Conservation (phyloP, 1,140 invertebrate genomes). For the Hydropsyche tenuis region DNA sequence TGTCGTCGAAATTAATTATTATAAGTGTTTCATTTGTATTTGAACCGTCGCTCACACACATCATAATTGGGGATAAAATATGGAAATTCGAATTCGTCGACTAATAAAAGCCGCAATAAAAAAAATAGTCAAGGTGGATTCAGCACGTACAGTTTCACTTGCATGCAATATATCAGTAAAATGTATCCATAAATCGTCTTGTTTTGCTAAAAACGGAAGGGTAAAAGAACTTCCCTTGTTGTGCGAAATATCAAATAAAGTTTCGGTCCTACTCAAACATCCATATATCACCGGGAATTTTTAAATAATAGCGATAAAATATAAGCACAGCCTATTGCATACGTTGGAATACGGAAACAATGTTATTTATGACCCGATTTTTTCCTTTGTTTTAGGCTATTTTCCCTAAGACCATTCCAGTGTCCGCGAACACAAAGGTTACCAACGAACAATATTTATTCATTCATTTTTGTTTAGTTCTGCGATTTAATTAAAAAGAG, state of each 20-base stretch:
- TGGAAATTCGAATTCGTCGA: too few species aligned
- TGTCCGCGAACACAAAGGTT: conserved; percentile 27
- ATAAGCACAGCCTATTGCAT: conserved; percentile 43
- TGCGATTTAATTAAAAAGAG: conserved; percentile 5
- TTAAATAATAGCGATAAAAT: conserved; percentile 46
- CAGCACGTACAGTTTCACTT: conserved; percentile 33
- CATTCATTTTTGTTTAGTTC: conserved; percentile 3
- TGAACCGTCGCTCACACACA: too few species aligned
- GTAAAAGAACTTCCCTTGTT: conserved; percentile 45
- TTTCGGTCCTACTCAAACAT: conserved; percentile 48
- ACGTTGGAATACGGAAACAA: conserved; percentile 41
- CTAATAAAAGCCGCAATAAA: background rate
- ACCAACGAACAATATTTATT: conserved; percentile 21
- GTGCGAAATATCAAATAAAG: conserved; percentile 49
- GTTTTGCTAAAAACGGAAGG: conserved; percentile 47
- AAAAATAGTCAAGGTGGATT: conserved; percentile 23
- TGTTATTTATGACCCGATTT: conserved; percentile 45
- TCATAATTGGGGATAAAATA: too few species aligned
- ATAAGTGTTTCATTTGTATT: too few species aligned
- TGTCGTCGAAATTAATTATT: too few species aligned
- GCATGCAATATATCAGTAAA: conserved; percentile 47
- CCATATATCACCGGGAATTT: conserved; percentile 45
- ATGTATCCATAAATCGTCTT: conserved; percentile 45
- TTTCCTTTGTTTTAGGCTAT: conserved; percentile 41
- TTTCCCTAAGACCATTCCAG: conserved; percentile 38